Evolutionary conservation across 2,888 invertebrate genomes (phyloP).

Genomic region (Adelognathus sp.): DNA sequence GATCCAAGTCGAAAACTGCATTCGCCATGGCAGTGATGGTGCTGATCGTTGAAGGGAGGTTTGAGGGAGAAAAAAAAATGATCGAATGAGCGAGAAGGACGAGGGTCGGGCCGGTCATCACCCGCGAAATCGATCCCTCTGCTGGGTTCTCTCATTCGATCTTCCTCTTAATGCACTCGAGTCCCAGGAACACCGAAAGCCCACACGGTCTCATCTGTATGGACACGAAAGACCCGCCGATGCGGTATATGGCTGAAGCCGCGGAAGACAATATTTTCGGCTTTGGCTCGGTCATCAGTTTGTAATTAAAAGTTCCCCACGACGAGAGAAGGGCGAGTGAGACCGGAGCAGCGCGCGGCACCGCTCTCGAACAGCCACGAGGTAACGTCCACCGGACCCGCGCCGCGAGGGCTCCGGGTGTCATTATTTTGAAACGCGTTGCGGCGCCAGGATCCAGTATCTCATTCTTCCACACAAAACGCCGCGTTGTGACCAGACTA

Average conservation of each 20-base stretch:
- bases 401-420: conserved; percentile 70
- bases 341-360: conserved; percentile 45
- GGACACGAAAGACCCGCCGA: conserved; percentile 11
- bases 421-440: conserved; percentile 79
- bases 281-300: conserved; percentile 80
- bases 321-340: conserved; percentile 69
- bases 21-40: conserved; percentile 35
- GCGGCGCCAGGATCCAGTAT: conserved; percentile 79
- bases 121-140: conserved; percentile 62
- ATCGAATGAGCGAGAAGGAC: conserved; percentile 36
- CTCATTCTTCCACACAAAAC: conserved; percentile 76
- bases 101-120: conserved; percentile 56
- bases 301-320: conserved; percentile 79
- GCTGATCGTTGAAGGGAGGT: conserved; percentile 16
- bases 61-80: neutral
- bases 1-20: neutral
- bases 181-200: conserved; percentile 44
- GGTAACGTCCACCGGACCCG: conserved; percentile 37
- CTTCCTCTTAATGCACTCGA: conserved; percentile 57
- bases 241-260: conserved; percentile 56
- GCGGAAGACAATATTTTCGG: conserved; percentile 78
- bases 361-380: conserved; percentile 47
- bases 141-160: conserved; percentile 62
- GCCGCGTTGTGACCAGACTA: conserved; percentile 67
- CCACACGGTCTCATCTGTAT: conserved; percentile 17